Evolutionary conservation across 2,888 invertebrate genomes (phyloP).

Genomic region (Petrophora chlorosata): DNA sequence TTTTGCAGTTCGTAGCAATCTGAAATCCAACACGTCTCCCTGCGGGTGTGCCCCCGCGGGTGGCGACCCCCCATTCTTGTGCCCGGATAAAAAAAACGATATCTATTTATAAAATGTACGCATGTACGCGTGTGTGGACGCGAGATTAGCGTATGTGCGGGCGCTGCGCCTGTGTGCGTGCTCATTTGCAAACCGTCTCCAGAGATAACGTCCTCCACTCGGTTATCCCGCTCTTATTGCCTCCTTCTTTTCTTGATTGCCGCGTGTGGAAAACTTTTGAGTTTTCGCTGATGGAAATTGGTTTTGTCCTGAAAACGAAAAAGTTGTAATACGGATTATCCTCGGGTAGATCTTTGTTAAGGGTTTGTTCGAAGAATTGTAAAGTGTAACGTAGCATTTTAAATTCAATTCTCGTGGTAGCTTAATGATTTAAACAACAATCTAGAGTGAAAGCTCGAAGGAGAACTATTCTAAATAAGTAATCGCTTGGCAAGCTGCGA

Average conservation of each 20-base stretch:
- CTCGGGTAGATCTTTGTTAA: slow-evolving; percentile 9
- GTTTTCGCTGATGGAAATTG: slow-evolving; percentile 74
- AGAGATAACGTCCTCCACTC: slow-evolving; percentile 81
- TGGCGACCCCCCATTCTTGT: slow-evolving; percentile 80
- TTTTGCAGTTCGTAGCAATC: slow-evolving; percentile 85
- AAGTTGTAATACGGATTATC: slow-evolving; percentile 47
- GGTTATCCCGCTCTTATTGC: slow-evolving; percentile 82
- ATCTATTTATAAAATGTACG: slow-evolving; percentile 84
- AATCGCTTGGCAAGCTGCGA: slow-evolving; percentile 48
- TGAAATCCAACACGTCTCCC: slow-evolving; percentile 84
- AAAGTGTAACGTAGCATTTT: slow-evolving; percentile 9
- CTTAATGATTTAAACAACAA: slow-evolving; percentile 65
- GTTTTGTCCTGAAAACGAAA: slow-evolving; percentile 70
- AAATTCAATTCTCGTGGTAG: slow-evolving; percentile 38
- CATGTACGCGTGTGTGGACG: slow-evolving; percentile 73
- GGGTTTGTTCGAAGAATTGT: slow-evolving; percentile 3
- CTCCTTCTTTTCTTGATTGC: slow-evolving; percentile 80
- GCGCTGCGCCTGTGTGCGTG: slow-evolving; percentile 65
- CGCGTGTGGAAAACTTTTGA: slow-evolving; percentile 77
- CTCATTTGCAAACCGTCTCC: slow-evolving; percentile 84
- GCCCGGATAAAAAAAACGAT: slow-evolving; percentile 83
- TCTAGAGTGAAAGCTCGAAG: slow-evolving; percentile 50
- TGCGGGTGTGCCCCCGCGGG: slow-evolving; percentile 73
- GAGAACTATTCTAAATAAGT: slow-evolving; percentile 71
- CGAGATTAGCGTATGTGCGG: slow-evolving; percentile 67